Conservation (phyloP, 2,113 vertebrate species). For the Artemisiospiza belli region DNA sequence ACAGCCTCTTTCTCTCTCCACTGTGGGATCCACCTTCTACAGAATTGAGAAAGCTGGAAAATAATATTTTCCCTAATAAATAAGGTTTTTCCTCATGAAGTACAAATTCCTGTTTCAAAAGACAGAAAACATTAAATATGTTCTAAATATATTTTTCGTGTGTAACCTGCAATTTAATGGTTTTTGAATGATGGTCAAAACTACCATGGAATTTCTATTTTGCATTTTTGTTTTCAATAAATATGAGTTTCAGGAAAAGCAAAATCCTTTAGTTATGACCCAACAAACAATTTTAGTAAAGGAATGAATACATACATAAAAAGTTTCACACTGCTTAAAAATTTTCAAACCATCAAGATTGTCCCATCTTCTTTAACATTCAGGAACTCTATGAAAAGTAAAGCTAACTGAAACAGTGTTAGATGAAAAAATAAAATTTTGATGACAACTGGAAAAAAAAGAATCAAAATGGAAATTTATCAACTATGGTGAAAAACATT, state of each 20-base stretch:
- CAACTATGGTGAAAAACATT: background rate
- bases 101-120: background rate
- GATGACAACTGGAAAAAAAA: background rate
- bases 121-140: background rate
- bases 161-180: background rate
- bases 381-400: background rate
- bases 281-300: background rate
- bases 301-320: background rate
- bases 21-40: background rate
- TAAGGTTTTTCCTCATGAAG: background rate
- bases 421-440: background rate
- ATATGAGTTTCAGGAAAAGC: background rate
- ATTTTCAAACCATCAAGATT: background rate
- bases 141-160: background rate
- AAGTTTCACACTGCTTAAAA: background rate
- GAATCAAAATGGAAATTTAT: background rate
- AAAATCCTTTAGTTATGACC: background rate
- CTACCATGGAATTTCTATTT: background rate
- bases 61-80: background rate
- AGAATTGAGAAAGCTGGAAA: background rate
- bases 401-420: background rate
- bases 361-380: background rate
- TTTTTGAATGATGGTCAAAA: background rate
- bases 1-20: fast-evolving
- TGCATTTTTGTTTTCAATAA: background rate